Evolutionary conservation across 2,113 vertebrate species (phyloP), one percentile per base, ranked within the genome.

Genomic region (Phainopepla nitens): DNA sequence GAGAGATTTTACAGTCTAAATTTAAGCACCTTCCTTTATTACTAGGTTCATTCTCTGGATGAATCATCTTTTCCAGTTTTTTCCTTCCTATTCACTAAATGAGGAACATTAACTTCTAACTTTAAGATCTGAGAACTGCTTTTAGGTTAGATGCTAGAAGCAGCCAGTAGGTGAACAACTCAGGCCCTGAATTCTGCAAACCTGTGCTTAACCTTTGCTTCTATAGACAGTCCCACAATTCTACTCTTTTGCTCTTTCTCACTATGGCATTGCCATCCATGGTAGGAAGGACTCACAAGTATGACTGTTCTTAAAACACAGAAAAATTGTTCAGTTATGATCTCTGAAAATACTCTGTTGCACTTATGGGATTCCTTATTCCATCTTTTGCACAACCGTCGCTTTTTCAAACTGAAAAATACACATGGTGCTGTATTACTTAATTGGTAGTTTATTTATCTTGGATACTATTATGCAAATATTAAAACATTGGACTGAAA

Each of bases 221-320:
- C 50, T 53, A 10, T 8, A 39, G 14, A 45, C 4, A 58, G 36
- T 15, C 18, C 64, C 21, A 27, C 15, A 29, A 51, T 57, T 56
- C n/a, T 4, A 56, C 27, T 64, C 15, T 31, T 71, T 53, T 82
- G 15, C 17, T 28, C 17, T 20, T 75, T 86, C 17, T 75, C 13
- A 36, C 8, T 41, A 6, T 36, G 29, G 2, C 3, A 35, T 42
- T 58, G 11, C 15, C 0, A 0, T 31, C 47, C 17, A 10, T 15
- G 3, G 3, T 31, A 70, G n/a, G 17, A 88, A 66, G 15, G 15
- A 66, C 18, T 58, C 16, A 5, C 22, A 82, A 24, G 8, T 24
- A 19, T 13, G 15, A 35, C 10, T 70, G 45, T 47, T 36, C 33
- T 66, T 31, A 25, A 54, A 88, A 4, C 11, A 39, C 5, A 71